These are phyloP conservation scores for Drosophila littoralis DNA, from an alignment of 1,140 invertebrate genomes.

Conservation along the genomic window DNA sequence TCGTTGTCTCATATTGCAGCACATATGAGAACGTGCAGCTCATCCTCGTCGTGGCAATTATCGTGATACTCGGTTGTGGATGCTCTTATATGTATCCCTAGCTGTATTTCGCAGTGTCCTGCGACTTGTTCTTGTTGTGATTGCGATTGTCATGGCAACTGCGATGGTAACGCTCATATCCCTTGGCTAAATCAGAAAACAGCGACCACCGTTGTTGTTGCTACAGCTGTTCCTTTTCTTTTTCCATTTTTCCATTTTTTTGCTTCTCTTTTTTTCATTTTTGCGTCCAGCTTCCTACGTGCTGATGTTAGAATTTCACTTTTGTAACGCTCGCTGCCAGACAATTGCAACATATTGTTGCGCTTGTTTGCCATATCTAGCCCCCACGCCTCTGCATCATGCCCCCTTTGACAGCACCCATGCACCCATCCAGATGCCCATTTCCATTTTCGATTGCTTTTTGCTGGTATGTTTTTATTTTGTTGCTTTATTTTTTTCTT, in stretches of 20 bases:
- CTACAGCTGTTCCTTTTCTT: slow-evolving; percentile 7
- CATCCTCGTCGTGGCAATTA: slow-evolving; percentile 57
- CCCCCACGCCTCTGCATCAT: neutral
- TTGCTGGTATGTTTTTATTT: slow-evolving; percentile 19
- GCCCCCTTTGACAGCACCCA: neutral
- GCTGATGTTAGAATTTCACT: slow-evolving; percentile 71
- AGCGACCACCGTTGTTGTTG: slow-evolving; percentile 19
- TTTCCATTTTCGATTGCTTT: slow-evolving; percentile 39
- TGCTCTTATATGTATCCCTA: slow-evolving; percentile 23
- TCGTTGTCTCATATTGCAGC: slow-evolving; percentile 36
- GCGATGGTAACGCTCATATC: slow-evolving; percentile 59
- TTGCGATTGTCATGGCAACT: slow-evolving; percentile 74
- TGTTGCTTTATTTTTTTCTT: slow-evolving; percentile 30
- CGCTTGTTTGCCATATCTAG: slow-evolving; percentile 17
- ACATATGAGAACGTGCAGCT: slow-evolving; percentile 26
- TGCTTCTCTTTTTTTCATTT: slow-evolving; percentile 14
- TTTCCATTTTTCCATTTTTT: slow-evolving; percentile 6
- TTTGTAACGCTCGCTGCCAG: slow-evolving; percentile 54
- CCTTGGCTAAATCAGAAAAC: slow-evolving; percentile 54
- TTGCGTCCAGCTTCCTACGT: slow-evolving; percentile 42
- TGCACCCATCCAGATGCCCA: slow-evolving; percentile 16
- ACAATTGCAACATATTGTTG: slow-evolving; percentile 76
- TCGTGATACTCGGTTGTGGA: slow-evolving; percentile 38
- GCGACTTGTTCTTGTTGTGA: slow-evolving; percentile 49
- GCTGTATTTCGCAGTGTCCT: slow-evolving; percentile 32